phyloP scores from a whole-genome alignment of 2,888 invertebrate species.

The Eristalis pertinax region DNA sequence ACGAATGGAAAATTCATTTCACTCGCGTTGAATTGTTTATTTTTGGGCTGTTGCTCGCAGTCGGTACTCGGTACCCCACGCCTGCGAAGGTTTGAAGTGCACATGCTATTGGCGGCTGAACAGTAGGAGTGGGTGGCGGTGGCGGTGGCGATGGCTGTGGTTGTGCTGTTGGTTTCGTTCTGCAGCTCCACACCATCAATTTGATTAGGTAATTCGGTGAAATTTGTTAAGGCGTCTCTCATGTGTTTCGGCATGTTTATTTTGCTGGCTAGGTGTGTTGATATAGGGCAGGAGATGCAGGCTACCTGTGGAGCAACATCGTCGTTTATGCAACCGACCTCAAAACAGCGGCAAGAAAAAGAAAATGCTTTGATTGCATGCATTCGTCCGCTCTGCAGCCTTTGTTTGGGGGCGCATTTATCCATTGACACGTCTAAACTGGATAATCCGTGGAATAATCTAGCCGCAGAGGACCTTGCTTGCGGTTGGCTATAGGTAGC shows the following conservation, averaged over 20 bases:
- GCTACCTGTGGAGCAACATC: background rate
- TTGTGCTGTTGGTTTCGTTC: background rate
- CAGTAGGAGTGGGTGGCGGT: slow-evolving; percentile 1
- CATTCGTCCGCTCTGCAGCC: background rate
- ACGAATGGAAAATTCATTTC: slow-evolving; percentile 28
- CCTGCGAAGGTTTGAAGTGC: background rate
- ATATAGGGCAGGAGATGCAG: slow-evolving; percentile 3
- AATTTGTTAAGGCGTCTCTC: slow-evolving; percentile 12
- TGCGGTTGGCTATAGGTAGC: background rate
- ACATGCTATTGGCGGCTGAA: background rate
- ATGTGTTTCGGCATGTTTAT: slow-evolving; percentile 4
- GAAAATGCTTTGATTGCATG: background rate
- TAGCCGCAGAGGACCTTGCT: slow-evolving; percentile 2
- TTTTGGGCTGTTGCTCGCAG: slow-evolving; percentile 17
- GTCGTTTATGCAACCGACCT: slow-evolving; percentile 8
- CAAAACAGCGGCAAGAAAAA: background rate
- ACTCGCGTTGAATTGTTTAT: slow-evolving; percentile 12
- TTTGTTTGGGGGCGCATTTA: background rate
- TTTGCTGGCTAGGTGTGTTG: slow-evolving; percentile 4
- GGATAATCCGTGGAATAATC: slow-evolving; percentile 27
- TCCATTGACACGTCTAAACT: background rate
- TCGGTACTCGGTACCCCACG: background rate
- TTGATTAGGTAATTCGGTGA: slow-evolving; percentile 17
- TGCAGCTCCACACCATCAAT: slow-evolving; percentile 1
- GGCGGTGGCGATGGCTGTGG: too few relatives aligned